Percentiles rank a stretch among this genome's conserved stretches.
phyloP scores from a whole-genome alignment of 2,888 invertebrate genomes.

The Himalopsyche japonica region DNA sequence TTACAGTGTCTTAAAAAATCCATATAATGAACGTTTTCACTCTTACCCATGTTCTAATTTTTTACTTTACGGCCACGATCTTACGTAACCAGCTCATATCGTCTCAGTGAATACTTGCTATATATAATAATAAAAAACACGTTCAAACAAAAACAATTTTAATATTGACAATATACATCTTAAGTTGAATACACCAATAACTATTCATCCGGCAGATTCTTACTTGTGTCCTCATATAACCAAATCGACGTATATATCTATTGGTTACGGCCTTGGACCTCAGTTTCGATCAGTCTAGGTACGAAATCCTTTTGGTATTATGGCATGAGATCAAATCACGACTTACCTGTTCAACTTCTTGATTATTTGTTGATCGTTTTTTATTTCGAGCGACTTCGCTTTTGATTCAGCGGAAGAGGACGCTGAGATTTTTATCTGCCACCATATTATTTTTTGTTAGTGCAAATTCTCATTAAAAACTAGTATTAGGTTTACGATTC shows the following conservation, averaged over 20 bases:
- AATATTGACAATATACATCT: no score
- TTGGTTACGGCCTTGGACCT: not conserved
- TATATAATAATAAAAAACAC: no score
- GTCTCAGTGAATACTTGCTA: no score
- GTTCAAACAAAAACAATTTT: no score
- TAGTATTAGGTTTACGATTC: not conserved
- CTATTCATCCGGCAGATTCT: no score
- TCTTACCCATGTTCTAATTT: no score
- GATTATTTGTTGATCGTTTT: not conserved
- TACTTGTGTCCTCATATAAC: no score
- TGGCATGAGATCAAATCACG: not conserved
- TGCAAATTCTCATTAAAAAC: not conserved
- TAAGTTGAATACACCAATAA: no score
- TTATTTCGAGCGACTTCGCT: not conserved
- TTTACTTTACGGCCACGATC: no score
- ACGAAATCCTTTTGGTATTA: not conserved
- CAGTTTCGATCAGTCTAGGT: not conserved
- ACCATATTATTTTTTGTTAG: not conserved
- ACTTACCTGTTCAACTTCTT: not conserved
- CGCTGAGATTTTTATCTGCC: not conserved
- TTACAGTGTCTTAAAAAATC: no score
- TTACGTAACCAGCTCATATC: no score
- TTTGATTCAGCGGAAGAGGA: not conserved
- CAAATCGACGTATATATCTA: not conserved
- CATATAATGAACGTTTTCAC: no score